Evolutionary conservation across 2,797 vertebrate species (phyloP).

Genomic region (Pempheris klunzingeri): DNA sequence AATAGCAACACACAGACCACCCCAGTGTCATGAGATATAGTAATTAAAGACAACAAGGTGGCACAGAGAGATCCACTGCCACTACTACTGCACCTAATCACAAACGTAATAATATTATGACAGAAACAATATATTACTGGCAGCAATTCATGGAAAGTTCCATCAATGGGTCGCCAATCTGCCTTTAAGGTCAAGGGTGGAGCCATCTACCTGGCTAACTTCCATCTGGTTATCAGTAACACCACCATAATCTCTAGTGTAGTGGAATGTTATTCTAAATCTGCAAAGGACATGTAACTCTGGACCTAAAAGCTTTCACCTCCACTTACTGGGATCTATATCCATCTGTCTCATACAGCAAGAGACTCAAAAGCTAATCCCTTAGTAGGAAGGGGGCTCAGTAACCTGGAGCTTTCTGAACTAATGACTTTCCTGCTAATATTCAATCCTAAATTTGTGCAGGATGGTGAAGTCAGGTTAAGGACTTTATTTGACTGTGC

Average conservation of each 20-base stretch:
- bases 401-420: constrained; percentile 61
- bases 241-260: constrained; percentile 62
- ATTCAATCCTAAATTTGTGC: constrained; percentile 73
- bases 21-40: constrained; percentile 80
- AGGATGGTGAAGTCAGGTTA: constrained; percentile 56
- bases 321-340: constrained; percentile 61
- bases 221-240: constrained; percentile 74
- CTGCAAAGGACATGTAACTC: constrained; percentile 63
- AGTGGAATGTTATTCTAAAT: constrained; percentile 70
- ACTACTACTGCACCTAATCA: constrained; percentile 65
- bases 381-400: constrained; percentile 58
- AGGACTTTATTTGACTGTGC: constrained; percentile 63
- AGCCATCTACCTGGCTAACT: constrained; percentile 37
- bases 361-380: constrained; percentile 68
- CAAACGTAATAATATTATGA: constrained; percentile 59
- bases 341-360: constrained; percentile 62
- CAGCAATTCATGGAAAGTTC: constrained; percentile 52
- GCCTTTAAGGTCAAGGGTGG: constrained; percentile 19
- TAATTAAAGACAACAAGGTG: constrained; percentile 84
- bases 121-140: constrained; percentile 31
- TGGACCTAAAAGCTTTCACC: constrained; percentile 59
- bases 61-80: constrained; percentile 56
- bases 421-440: constrained; percentile 76
- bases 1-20: constrained; percentile 80
- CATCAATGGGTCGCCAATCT: constrained; percentile 13